Evolutionary conservation across 2,797 vertebrate species (phyloP), one percentile per base, ranked within the genome.

Genomic region (Melanitta fusca): DNA sequence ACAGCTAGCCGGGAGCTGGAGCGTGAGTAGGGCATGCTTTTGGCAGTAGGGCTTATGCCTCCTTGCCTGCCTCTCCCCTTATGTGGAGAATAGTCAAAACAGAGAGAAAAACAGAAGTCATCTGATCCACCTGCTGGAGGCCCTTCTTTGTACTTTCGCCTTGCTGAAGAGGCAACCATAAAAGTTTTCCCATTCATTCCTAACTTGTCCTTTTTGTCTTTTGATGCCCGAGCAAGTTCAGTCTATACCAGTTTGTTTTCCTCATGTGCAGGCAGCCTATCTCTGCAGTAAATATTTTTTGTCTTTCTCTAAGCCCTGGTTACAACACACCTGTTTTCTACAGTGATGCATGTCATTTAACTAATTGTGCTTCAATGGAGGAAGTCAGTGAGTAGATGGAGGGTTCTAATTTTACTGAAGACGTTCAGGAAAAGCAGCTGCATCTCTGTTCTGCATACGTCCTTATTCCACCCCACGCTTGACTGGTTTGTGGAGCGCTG

Each of bases 251-350:
- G 11, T 86, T 78, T 53, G 47, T 93, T 78, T 95, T 72, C 43
- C 11, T 92, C 75, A n/a, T 20, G n/a, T 18, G 19, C 2, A 25
- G 30, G 30, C 60, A 57, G 38, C 41, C 28, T 73, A 0, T 85
- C 30, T 61, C 14, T 11, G 3, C 24, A 85, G 84, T 72, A 95
- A 95, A 83, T 85, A 74, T 86, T 74, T 80, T 64, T 87, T 91
- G 32, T 71, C 57, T 85, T 93, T 61, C 25, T 92, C 58, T 82
- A 65, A 89, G 58, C 61, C 25, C 45, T 80, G 58, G 43, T 28
- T 89, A 60, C n/a, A 92, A 28, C 86, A 80, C 72, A 75, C 72
- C 75, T 96, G 85, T 54, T 83, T 93, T 89, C 72, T 72, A 34
- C 19, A 20, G 49, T 18, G 36, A 25, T 75, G 39, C 6, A 1